Evolutionary conservation across 2,888 invertebrate genomes (phyloP).

Genomic region (Tanypteryx hageni): DNA sequence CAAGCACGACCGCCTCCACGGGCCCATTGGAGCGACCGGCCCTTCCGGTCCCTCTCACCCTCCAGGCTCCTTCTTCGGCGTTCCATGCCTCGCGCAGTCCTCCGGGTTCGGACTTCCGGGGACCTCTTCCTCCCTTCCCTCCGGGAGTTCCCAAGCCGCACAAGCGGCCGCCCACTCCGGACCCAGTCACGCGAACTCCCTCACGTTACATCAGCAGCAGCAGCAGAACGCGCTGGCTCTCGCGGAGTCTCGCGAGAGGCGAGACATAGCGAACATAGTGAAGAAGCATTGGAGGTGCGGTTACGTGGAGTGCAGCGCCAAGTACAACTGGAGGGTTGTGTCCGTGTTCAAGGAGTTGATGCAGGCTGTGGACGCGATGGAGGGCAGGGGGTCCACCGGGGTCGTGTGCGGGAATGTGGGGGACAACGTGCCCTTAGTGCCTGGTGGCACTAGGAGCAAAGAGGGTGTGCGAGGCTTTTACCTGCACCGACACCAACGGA

Average conservation of each 20-base stretch:
- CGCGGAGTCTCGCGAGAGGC: slow-evolving; percentile 73
- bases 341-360: slow-evolving; percentile 90
- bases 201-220: slow-evolving; percentile 11
- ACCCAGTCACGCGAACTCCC: slow-evolving; percentile 44
- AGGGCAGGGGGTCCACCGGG: slow-evolving; percentile 12
- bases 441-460: background rate
- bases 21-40: background rate
- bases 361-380: slow-evolving; percentile 83
- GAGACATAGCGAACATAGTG: slow-evolving; percentile 93
- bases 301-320: slow-evolving; percentile 96
- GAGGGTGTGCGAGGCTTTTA: slow-evolving; percentile 9
- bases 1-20: slow-evolving; percentile 83
- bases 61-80: slow-evolving; percentile 43
- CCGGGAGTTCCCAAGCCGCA: background rate
- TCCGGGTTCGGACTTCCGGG: slow-evolving; percentile 28
- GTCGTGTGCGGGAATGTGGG: background rate
- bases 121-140: slow-evolving; percentile 29
- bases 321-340: slow-evolving; percentile 93
- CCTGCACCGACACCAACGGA: slow-evolving; percentile 35
- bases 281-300: slow-evolving; percentile 97
- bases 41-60: slow-evolving; percentile 20
- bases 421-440: slow-evolving; percentile 43
- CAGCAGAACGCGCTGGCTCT: slow-evolving; percentile 31
- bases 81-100: slow-evolving; percentile 1
- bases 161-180: background rate